Conservation (phyloP, 2,113 vertebrate genomes). For the Oncorhynchus mykiss region DNA sequence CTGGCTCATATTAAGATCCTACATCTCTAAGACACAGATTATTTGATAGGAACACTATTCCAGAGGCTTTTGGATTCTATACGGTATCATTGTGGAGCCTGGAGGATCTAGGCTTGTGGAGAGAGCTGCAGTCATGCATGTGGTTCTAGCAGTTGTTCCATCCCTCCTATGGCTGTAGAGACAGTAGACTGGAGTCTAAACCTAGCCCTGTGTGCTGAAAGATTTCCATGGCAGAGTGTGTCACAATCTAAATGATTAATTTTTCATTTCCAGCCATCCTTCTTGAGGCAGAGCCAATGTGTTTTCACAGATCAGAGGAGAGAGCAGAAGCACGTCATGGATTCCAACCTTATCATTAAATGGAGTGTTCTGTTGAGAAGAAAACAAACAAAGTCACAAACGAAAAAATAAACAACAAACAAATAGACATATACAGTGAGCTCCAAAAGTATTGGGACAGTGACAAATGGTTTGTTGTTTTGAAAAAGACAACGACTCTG, state of each 20-base stretch:
- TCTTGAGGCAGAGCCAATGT: neutral
- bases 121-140: constrained; percentile 13
- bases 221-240: constrained; percentile 29
- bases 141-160: constrained; percentile 42
- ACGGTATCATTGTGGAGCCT: too few species aligned
- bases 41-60: too few species aligned
- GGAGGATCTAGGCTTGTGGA: too few species aligned
- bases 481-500: too few species aligned
- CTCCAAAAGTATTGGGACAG: too few species aligned
- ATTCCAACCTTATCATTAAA: constrained; percentile 47
- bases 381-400: constrained; percentile 24
- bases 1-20: too few species aligned
- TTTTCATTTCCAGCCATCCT: constrained; percentile 21
- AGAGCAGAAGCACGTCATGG: constrained; percentile 43
- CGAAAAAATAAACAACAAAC: neutral
- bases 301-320: constrained; percentile 56
- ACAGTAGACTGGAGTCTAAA: constrained; percentile 20
- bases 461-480: too few species aligned
- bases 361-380: constrained; percentile 24
- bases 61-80: too few species aligned
- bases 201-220: constrained; percentile 30
- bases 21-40: too few species aligned
- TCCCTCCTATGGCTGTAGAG: too few species aligned
- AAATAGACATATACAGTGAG: neutral
- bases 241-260: constrained; percentile 48